Evolutionary conservation across 2,113 vertebrate species (phyloP).

Genomic region (Neolamprologus hecqui): DNA sequence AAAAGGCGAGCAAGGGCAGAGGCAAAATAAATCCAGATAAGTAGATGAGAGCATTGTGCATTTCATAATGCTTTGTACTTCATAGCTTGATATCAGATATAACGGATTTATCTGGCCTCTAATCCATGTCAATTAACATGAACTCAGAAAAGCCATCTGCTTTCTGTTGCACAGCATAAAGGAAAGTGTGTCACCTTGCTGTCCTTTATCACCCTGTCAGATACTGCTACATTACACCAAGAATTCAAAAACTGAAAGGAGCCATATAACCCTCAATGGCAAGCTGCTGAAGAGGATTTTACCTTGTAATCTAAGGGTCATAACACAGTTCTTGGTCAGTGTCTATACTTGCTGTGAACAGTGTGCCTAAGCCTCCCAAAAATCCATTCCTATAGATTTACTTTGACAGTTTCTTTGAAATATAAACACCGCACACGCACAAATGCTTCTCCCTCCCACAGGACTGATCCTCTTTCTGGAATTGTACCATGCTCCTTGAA

Average conservation of each 20-base stretch:
- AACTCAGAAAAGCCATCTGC: background rate
- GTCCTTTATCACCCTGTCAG: background rate
- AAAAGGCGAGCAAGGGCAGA: background rate
- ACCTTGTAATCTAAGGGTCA: slow-evolving; percentile 14
- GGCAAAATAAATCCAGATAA: slow-evolving; percentile 20
- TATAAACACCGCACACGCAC: background rate
- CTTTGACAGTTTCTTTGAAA: slow-evolving; percentile 31
- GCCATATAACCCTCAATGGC: background rate
- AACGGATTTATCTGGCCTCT: slow-evolving; percentile 22
- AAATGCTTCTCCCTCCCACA: background rate
- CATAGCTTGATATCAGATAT: background rate
- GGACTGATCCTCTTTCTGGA: background rate
- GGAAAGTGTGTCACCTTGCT: background rate
- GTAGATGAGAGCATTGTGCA: slow-evolving; percentile 15
- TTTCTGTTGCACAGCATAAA: background rate
- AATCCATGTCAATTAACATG: slow-evolving; percentile 38
- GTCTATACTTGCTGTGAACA: slow-evolving; percentile 1
- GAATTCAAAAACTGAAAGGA: background rate
- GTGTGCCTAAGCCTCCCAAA: background rate
- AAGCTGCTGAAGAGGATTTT: slow-evolving; percentile 5
- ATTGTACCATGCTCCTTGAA: background rate
- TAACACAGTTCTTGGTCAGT: background rate
- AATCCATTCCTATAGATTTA: slow-evolving; percentile 17
- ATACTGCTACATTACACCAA: background rate
- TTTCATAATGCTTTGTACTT: slow-evolving; percentile 22